Evolutionary conservation across 2,113 vertebrate genomes (phyloP).

Genomic region (Petroica traversi): DNA sequence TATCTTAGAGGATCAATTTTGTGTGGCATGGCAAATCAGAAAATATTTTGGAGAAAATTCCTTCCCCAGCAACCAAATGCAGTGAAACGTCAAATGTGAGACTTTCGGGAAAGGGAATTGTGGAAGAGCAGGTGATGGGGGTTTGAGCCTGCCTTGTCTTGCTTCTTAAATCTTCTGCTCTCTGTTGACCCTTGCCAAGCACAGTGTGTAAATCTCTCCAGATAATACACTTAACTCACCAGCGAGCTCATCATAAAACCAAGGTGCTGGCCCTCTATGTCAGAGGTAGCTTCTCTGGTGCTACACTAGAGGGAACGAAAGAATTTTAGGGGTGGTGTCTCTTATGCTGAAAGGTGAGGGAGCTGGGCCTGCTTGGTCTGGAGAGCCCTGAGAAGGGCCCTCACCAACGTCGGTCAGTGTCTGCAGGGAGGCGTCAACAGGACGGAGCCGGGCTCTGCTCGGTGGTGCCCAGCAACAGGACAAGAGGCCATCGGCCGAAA

Average conservation of each 20-base stretch:
- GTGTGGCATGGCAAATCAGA: not conserved
- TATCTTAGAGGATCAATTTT: not conserved
- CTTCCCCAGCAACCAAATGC: not conserved
- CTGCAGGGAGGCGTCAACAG: not conserved
- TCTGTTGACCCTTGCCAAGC: fast-evolving
- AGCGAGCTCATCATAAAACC: fast-evolving
- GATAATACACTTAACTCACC: too few relatives aligned
- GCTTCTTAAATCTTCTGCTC: not conserved
- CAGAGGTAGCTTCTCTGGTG: fast-evolving
- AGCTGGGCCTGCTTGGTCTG: too few relatives aligned
- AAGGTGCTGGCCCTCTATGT: fast-evolving
- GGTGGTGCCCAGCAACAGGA: not conserved
- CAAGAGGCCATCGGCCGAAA: too few relatives aligned
- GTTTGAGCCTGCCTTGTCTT: not conserved
- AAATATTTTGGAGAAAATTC: not conserved
- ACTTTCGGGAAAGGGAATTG: not conserved
- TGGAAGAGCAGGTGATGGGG: not conserved
- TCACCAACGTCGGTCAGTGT: not conserved
- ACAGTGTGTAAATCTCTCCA: fast-evolving
- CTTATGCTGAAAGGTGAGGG: not conserved
- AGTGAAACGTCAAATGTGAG: fast-evolving
- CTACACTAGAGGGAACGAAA: fast-evolving
- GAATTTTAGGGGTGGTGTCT: not conserved
- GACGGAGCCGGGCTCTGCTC: not conserved
- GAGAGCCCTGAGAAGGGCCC: not conserved